phyloP scores from a whole-genome alignment of 2,888 invertebrate genomes.

The Lepidonotus clava region DNA sequence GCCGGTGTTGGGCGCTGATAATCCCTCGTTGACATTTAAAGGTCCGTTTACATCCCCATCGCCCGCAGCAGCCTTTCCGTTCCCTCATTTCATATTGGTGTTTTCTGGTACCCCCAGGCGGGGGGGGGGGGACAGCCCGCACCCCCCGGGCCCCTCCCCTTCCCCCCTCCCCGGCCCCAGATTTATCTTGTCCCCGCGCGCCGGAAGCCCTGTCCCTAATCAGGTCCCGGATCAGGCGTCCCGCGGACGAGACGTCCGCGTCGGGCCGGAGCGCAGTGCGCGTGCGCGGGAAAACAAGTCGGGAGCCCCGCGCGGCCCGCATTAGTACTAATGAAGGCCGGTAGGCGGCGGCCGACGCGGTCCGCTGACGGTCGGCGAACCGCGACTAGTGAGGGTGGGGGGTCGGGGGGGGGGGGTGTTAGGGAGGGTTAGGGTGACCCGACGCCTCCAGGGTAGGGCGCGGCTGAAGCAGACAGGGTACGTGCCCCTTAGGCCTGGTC shows the following conservation, averaged over 20 bases:
- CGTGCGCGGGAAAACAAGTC: neutral
- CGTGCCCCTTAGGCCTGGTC: no score
- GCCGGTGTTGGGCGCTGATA: no score
- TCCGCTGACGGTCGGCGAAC: neutral
- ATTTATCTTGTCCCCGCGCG: constrained; percentile 16
- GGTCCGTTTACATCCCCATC: neutral
- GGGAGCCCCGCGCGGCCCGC: neutral
- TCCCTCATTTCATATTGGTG: no score
- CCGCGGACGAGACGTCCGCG: neutral
- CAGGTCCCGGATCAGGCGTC: neutral
- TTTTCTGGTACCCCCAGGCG: no score
- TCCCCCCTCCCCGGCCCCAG: neutral
- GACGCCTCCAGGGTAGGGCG: neutral
- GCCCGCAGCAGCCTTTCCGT: neutral
- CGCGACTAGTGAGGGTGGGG: neutral
- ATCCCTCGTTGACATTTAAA: no score
- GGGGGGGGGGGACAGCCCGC: neutral
- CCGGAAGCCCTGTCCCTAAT: neutral
- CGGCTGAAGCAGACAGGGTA: neutral
- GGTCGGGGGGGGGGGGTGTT: neutral
- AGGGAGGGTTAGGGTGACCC: neutral
- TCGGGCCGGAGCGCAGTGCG: neutral
- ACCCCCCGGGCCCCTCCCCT: neutral
- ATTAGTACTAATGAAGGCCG: neutral
- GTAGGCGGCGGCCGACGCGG: neutral